These are phyloP conservation scores for Crotalus horridus DNA, from an alignment of 2,113 vertebrate species.

Conservation along the genomic window DNA sequence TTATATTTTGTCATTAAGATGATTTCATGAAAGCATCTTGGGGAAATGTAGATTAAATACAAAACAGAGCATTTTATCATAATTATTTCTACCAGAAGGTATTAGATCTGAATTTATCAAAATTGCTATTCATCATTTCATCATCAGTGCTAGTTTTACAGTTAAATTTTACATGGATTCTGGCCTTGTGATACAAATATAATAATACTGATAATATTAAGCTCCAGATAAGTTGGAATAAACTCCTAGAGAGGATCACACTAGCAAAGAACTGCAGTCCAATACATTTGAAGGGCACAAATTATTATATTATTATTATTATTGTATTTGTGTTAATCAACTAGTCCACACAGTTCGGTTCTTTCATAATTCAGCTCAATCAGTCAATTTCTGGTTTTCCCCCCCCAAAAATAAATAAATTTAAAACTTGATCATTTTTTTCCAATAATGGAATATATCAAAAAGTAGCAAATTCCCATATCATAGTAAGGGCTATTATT, in stretches of 20 bases:
- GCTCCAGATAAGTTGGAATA: not conserved
- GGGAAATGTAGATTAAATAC: constrained; percentile 30
- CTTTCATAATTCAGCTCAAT: constrained; percentile 23
- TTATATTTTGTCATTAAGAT: constrained; percentile 28
- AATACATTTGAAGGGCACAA: not conserved
- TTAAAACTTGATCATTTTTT: constrained; percentile 16
- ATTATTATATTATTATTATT: not conserved
- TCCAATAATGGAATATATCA: not conserved
- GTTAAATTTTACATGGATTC: not conserved
- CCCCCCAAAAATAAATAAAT: constrained; percentile 33
- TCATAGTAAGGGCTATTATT: not conserved
- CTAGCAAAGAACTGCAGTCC: not conserved
- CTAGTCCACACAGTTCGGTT: constrained; percentile 10
- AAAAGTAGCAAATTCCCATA: not conserved
- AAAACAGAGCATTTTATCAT: not conserved
- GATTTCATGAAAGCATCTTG: constrained; percentile 32
- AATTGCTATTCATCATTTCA: constrained; percentile 25
- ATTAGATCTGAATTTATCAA: constrained; percentile 16
- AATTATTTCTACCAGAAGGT: not conserved
- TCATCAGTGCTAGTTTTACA: not conserved
- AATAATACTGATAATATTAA: not conserved
- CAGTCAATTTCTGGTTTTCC: constrained; percentile 27
- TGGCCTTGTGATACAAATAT: not conserved
- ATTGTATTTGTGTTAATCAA: not conserved
- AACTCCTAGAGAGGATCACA: not conserved